phyloP scores from a whole-genome alignment of 2,888 invertebrate species.

The Phymatocera aterrima region DNA sequence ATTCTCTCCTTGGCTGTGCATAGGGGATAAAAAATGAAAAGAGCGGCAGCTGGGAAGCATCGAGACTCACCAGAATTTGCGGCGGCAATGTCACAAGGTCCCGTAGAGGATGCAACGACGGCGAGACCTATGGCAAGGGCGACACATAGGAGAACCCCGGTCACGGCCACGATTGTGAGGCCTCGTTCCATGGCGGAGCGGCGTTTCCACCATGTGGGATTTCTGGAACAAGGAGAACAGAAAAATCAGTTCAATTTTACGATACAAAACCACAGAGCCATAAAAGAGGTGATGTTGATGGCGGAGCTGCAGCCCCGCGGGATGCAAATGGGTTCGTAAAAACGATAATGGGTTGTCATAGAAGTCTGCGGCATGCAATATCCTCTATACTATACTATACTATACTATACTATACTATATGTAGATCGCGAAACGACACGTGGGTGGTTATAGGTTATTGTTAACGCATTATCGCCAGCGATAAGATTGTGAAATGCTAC shows the following conservation, averaged over 20 bases:
- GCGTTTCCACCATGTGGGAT: constrained; percentile 89
- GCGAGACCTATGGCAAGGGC: constrained; percentile 78
- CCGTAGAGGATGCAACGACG: constrained; percentile 63
- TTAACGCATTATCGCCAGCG: neutral
- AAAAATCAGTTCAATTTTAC: neutral
- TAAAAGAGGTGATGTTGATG: constrained; percentile 24
- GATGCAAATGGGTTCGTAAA: constrained; percentile 36
- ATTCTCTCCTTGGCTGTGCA: constrained; percentile 36
- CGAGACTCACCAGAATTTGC: constrained; percentile 59
- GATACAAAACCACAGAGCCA: neutral
- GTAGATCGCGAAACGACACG: neutral
- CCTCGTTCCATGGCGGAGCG: constrained; percentile 85
- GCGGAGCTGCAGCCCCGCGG: constrained; percentile 50
- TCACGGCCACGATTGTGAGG: constrained; percentile 80
- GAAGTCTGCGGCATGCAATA: neutral
- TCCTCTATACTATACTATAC: no score
- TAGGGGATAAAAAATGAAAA: constrained; percentile 45
- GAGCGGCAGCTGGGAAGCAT: constrained; percentile 38
- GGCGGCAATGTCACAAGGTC: constrained; percentile 56
- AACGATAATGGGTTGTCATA: constrained; percentile 21
- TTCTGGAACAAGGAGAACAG: no score
- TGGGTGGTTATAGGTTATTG: neutral
- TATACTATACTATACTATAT: no score
- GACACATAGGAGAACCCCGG: constrained; percentile 80
- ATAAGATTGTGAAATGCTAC: constrained; percentile 4